Evolutionary conservation across 2,888 invertebrate species (phyloP).

Genomic region (Meliscaeva auricollis): DNA sequence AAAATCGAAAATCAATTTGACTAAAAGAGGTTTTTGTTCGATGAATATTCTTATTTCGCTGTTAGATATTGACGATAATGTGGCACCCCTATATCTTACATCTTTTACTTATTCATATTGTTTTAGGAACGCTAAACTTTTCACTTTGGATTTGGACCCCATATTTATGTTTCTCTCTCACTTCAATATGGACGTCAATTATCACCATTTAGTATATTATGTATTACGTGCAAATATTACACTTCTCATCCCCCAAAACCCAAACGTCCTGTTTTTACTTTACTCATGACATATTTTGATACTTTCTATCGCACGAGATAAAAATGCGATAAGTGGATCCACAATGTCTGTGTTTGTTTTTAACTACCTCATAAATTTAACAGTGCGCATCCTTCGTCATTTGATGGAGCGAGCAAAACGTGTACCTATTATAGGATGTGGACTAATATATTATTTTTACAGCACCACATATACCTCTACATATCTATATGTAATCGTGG

Average conservation of each 20-base stretch:
- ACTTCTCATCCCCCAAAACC: too few species aligned
- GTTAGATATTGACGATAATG: too few species aligned
- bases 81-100: too few species aligned
- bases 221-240: neutral
- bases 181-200: constrained; percentile 19
- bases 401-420: constrained; percentile 25
- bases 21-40: too few species aligned
- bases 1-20: too few species aligned
- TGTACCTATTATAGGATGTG: constrained; percentile 8
- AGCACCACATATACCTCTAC: neutral
- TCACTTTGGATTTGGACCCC: too few species aligned
- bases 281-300: constrained; percentile 21
- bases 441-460: constrained; percentile 12
- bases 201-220: neutral
- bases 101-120: too few species aligned
- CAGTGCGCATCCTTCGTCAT: constrained; percentile 33
- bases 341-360: constrained; percentile 45
- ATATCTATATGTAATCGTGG: constrained; percentile 8
- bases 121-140: too few species aligned
- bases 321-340: constrained; percentile 31
- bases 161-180: too few species aligned
- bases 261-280: neutral
- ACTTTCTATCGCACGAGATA: constrained; percentile 12
- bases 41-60: too few species aligned
- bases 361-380: constrained; percentile 52